These are phyloP conservation scores for Agapornis canus DNA, from an alignment of 2,797 vertebrate species.

Conservation along the genomic window DNA sequence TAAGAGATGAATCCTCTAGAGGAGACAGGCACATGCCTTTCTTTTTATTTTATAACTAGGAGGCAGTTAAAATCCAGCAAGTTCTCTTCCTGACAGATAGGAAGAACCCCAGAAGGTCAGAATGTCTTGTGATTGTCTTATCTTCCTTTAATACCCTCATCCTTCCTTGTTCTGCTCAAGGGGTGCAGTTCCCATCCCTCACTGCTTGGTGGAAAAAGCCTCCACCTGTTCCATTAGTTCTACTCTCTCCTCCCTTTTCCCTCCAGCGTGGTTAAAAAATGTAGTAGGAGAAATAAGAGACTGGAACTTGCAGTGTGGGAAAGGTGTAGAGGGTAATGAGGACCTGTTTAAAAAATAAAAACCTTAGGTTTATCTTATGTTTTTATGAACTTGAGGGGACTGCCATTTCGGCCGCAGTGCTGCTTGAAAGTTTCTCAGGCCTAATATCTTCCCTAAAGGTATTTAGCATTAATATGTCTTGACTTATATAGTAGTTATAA, in stretches of 20 bases:
- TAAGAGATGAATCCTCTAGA: neutral
- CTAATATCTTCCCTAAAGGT: neutral
- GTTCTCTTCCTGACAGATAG: neutral
- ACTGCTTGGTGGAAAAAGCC: neutral
- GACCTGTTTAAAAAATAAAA: neutral
- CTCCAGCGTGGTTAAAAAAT: neutral
- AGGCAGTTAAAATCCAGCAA: neutral
- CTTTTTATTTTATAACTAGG: neutral
- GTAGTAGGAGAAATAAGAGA: neutral
- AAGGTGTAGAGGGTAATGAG: neutral
- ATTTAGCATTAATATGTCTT: neutral
- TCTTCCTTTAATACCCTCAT: neutral
- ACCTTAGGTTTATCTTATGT: rapidly evolving
- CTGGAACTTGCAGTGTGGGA: neutral
- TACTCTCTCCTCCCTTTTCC: neutral
- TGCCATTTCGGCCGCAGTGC: neutral
- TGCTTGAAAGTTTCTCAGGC: neutral
- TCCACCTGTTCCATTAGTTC: neutral
- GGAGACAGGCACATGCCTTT: neutral
- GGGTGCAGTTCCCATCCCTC: neutral
- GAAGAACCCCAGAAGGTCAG: neutral
- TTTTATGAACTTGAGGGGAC: neutral
- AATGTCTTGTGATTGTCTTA: neutral
- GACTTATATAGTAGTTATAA: neutral
- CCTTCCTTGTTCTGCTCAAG: neutral